Base-by-base conservation (phyloP, 1,140 invertebrate genomes). In the Panagrolaimus sp. region DNA sequence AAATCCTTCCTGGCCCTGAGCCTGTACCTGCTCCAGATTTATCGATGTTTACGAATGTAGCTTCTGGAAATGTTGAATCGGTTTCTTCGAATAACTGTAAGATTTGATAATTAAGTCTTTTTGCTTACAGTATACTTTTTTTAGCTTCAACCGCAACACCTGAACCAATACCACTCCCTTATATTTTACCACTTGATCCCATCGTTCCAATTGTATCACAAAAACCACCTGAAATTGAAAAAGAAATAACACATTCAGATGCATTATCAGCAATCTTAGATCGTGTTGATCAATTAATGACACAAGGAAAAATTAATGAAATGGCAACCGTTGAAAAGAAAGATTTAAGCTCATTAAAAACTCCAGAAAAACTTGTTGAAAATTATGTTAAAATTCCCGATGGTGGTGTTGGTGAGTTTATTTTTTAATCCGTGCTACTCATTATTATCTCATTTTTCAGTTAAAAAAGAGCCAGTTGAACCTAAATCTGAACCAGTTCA, bases 171-270 rank as follows among this genome's bases (percentile, higher is more conserved):
- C 52, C 52, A 58, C 5, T 17, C 0, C 52, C 52, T 2, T 26
- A 26, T 21, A 21, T 58, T 58, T 21, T 58, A 4, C 1, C 52
- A 12, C 10, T 58, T 28, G 52, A 26, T 12, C 10, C 21, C 2
- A 26, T 28, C 4, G 17, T 12, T 21, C 52, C 52, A 58, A 1
- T 17, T n/a, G n/a, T 4, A n/a, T 21, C 15, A 12, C 21, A 58
- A 58, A 21, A 12, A 3, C 14, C 52, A 21, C n/a, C 52, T n/a
- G 21, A 21, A 58, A 12, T 8, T 12, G 10, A 12, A 6, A 58
- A n/a, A 58, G 52, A 58, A 26, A n/a, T 58, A 21, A 58, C 52
- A 12, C 52, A 58, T 24, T 58, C 52, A 2, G 52, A 58, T 58
- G 52, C 52, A 1, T 28, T 58, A 7, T 58, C 52, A 0, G 52